Evolutionary conservation across 2,888 invertebrate genomes (phyloP), one percentile per base, ranked within the genome.

Genomic region (Phortica okadai): DNA sequence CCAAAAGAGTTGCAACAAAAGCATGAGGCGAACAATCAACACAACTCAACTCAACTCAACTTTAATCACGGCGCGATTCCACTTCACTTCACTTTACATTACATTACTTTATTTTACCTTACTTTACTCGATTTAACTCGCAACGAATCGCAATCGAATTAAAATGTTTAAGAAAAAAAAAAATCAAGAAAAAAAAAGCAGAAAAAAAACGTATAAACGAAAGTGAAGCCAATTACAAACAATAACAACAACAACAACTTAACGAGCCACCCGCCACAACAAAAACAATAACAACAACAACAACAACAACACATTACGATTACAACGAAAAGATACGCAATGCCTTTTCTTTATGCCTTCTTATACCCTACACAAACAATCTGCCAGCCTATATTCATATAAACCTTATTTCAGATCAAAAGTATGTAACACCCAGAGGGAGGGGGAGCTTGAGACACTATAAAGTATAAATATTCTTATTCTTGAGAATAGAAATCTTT

Each of bases 201-300:
- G n/a, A 21, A 21, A 21, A 21, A 21, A 14, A 64, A 6, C 14
- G 33, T 41, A 64, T 64, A 64, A 64, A 64, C 64, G 64, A 64
- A 25, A 64, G 64, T 64, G 64, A 64, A 64, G 64, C 64, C 64
- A 64, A 64, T 64, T 64, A 64, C 64, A 33, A 50, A 14, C 41
- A 64, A 64, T 33, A 33, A 33, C 64, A 64, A 6, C 50, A 50
- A 50, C 50, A 50, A 50, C 50, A 50, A 50, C 50, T 50, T 6
- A 50, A 50, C 50, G 14, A 50, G 50, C 10, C 50, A 50, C 50
- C 50, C 50, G 50, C 50, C 14, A 2, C 50, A 50, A 11, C 10
- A 45, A 6, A 21, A 21, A 5, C 50, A 50, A 14, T 0, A 2
- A 14, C 50, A 14, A 6, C 14, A 11, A 50, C 10, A 50, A 50